These are phyloP conservation scores for Monarcha castaneiventris DNA, from an alignment of 2,113 vertebrate genomes.

Conservation along the genomic window DNA sequence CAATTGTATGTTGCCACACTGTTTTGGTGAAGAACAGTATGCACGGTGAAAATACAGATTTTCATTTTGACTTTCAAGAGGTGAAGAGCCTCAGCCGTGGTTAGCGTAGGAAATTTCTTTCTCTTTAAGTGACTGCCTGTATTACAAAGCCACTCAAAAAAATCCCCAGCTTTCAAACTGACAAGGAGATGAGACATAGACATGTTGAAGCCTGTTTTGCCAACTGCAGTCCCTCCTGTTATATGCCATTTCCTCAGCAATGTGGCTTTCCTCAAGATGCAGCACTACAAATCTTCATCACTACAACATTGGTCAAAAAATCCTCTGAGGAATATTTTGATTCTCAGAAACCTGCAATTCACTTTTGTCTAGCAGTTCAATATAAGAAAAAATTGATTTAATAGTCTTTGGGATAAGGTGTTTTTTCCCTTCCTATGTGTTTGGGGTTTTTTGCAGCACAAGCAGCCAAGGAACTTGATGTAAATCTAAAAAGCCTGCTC, in stretches of 20 bases:
- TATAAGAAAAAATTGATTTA: background rate
- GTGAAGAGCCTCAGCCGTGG: background rate
- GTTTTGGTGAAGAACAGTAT: background rate
- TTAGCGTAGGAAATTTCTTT: background rate
- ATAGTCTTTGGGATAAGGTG: background rate
- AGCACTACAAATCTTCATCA: background rate
- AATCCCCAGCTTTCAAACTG: background rate
- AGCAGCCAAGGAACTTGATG: background rate
- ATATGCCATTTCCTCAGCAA: background rate
- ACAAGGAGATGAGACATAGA: background rate
- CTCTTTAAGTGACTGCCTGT: background rate
- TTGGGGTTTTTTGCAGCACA: background rate
- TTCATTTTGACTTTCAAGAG: background rate
- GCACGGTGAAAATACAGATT: background rate
- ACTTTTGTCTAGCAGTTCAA: background rate
- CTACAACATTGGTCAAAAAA: background rate
- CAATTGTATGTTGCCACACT: background rate
- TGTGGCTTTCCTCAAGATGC: background rate
- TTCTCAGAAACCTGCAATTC: background rate
- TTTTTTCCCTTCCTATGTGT: background rate
- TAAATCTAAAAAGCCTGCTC: background rate
- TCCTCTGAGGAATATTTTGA: background rate
- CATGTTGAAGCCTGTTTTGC: background rate
- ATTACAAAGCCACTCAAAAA: background rate
- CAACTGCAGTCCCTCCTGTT: background rate